phyloP scores from a whole-genome alignment of 2,797 vertebrate genomes.

The Lepus townsendii region DNA sequence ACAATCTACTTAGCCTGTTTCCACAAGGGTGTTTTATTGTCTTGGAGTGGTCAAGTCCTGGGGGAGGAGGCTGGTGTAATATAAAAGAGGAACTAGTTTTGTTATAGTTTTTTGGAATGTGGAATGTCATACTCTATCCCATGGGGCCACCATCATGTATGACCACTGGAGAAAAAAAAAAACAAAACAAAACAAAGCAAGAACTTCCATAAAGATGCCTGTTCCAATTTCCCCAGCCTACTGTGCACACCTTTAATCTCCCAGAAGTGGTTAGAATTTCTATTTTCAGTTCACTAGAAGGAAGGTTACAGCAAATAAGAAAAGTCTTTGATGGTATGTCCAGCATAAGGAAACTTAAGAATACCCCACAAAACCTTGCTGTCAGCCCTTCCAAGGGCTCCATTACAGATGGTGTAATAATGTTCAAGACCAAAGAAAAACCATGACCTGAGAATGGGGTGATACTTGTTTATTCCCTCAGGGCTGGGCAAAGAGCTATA shows the following conservation, averaged over 20 bases:
- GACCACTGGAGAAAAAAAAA: not conserved
- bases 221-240: not conserved
- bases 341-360: not conserved
- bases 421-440: not conserved
- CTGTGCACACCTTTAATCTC: not conserved
- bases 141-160: not conserved
- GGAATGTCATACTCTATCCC: not conserved
- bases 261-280: not conserved
- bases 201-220: not conserved
- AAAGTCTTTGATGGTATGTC: not conserved
- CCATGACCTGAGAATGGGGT: not conserved
- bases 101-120: not conserved
- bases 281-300: not conserved
- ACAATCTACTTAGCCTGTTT: slow-evolving; percentile 51
- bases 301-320: not conserved
- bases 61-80: not conserved
- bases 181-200: not conserved
- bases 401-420: not conserved
- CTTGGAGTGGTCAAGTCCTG: not conserved
- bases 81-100: not conserved
- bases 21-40: not conserved
- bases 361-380: not conserved
- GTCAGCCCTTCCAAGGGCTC: not conserved
- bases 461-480: not conserved
- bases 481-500: not conserved